Base-by-base conservation (phyloP, 2,888 invertebrate genomes). In the Drosophila multiciliata region DNA sequence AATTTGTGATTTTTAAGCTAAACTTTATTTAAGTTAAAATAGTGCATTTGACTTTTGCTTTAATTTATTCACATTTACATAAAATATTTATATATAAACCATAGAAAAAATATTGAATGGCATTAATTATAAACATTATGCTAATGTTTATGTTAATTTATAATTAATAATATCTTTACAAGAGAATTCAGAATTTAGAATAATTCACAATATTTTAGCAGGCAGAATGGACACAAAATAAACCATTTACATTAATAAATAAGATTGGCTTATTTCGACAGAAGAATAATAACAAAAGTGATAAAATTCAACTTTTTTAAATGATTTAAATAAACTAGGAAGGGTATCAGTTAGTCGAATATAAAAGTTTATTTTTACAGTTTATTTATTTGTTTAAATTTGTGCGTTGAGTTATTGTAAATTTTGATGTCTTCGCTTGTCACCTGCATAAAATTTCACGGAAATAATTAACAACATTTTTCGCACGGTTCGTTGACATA, bases 381-480 rank as follows among this genome's bases (percentile, higher is more conserved):
- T 7, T 45, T 1, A 20, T 12, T 3, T 45, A 12, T 12, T 20
- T 53, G 66, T 29, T 57, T 17, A 58, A 32, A 50, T 52, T 50
- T 57, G 26, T 33, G 52, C 26, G 62, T 50, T 42, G 53, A 45
- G 33, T 70, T 70, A 52, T 57, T 32, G 20, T 29, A 12, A 38
- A 38, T 63, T 63, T 52, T 33, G 23, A 38, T 48, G 3, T 48
- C 29, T 66, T 53, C 57, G 45, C 59, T 73, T 73, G 60, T 60
- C 73, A 73, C 73, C 72, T 73, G 66, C 50, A 57, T 40, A 49
- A 48, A 52, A 59, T 67, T 73, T 61, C 66, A 57, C 73, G 73
- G 73, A 73, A 73, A 73, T 73, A 73, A 73, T 73, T 73, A 73
- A 73, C 72, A 65, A 48, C 55, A 57, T 58, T 67, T 73, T 73